Evolutionary conservation across 2,888 invertebrate species (phyloP), one percentile per base, ranked within the genome.

Genomic region (Nymphalis c-album): DNA sequence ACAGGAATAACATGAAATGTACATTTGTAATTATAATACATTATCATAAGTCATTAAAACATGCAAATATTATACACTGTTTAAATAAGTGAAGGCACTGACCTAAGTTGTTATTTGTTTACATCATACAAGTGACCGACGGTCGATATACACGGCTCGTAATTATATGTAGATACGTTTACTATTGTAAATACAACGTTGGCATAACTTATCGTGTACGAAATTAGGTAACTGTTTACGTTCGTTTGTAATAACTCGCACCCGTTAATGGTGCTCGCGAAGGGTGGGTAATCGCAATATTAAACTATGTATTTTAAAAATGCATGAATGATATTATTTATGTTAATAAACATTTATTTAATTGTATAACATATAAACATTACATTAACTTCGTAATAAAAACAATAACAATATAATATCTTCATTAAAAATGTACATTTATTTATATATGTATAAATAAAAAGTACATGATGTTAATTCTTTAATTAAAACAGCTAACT

Each of bases 91-190:
- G 48, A 64, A 64, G 64, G 60, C 64, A 57, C 55, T 68, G 64
- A 60, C 58, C 67, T 18, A 64, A 71, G 60, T 69, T 64, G 69
- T 60, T 64, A 60, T 64, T 63, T 69, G 69, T 71, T 71, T 64
- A 69, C 61, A 48, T 67, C 50, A 45, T 31, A 53, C 50, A 69
- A 71, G 67, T 64, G 69, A 69, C 69, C 64, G 57, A 31, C 67
- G 60, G 64, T 63, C 64, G 50, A 53, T 60, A 64, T 31, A 6
- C 58, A 67, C 69, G 63, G 64, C 51, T 57, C 63, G 65, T 60
- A 66, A 69, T 60, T 51, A 48, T 48, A 48, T 48, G 8, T n/a
- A 26, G 26, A 16, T 26, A 46, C 63, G 47, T 40, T 13, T 40
- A 40, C 40, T 40, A 10, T 40, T 40, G 40, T 40, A 40, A 40